Base-by-base conservation (phyloP, 2,888 invertebrate genomes). In the Agriopis marginaria region DNA sequence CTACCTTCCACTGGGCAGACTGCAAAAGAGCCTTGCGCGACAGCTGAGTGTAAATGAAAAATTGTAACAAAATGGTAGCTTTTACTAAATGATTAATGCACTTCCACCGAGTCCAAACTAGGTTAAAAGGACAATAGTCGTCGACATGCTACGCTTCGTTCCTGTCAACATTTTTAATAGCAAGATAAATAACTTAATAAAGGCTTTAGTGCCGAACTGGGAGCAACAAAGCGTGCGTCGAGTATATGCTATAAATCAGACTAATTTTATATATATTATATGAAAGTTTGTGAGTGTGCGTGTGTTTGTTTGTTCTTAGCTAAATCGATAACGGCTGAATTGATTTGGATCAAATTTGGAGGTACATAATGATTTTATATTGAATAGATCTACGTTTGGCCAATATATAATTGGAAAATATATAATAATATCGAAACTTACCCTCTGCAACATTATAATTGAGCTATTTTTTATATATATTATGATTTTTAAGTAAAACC, bases 51-150 rank as follows among this genome's bases (percentile, higher is more conserved):
- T 5, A 32, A 51, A 42, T 42, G 7, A 42, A 59, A 59, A 59
- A 44, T 32, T 4, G 51, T 65, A 53, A 51, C 23, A 51, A 44
- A 55, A 59, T n/a, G 39, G 2, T 23, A 59, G 51, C 58, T 58
- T 60, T 59, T 53, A 10, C 40, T 50, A 53, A 68, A 63, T 56
- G 49, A 67, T 67, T 67, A 67, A 49, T 63, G 68, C 58, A 58
- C 23, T 58, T 63, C 17, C 10, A 58, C 45, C 40, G 55, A 56
- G 40, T 17, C 14, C 39, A 49, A 63, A 64, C 54, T 68, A 64
- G 63, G 67, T 51, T 56, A 62, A 14, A 51, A 44, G 47, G 62
- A 67, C 67, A 62, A 58, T 45, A 53, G 62, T 14, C 62, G 23
- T 12, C 62, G 53, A 51, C 62, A 62, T 62, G 62, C 62, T 7